Evolutionary conservation across 2,888 invertebrate genomes (phyloP).

Genomic region (Hemaris fuciformis): DNA sequence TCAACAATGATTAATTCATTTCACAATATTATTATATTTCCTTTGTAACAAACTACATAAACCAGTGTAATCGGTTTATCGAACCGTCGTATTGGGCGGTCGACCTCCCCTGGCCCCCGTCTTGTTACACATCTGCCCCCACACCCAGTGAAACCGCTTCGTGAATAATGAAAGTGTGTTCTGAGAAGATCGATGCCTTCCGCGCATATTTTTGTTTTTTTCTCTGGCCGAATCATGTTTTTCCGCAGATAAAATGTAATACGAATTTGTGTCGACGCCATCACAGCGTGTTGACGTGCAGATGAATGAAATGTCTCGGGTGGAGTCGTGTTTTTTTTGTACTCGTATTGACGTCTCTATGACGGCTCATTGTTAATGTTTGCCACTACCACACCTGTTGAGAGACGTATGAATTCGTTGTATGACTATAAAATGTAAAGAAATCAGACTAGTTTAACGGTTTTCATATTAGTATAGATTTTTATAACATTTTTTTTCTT

Average conservation of each 20-base stretch:
- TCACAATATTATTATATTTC: not conserved
- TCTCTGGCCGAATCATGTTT: slow-evolving; percentile 13
- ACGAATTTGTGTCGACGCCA: not conserved
- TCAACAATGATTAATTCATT: not conserved
- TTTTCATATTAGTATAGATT: too few species aligned
- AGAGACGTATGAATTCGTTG: too few species aligned
- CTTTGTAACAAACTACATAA: not conserved
- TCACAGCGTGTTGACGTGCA: not conserved
- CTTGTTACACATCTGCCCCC: not conserved
- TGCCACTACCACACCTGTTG: too few species aligned
- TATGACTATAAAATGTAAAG: too few species aligned
- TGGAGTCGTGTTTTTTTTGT: not conserved
- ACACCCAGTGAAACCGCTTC: slow-evolving; percentile 9
- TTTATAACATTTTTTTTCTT: too few species aligned
- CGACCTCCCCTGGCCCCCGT: not conserved
- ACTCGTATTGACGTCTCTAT: not conserved
- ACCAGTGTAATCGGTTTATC: not conserved
- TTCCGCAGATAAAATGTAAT: slow-evolving; percentile 15
- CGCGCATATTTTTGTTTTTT: slow-evolving; percentile 16
- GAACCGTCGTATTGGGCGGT: not conserved
- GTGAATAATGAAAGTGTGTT: slow-evolving; percentile 28
- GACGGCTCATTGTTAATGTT: not conserved
- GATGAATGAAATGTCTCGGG: not conserved
- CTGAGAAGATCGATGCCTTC: slow-evolving; percentile 19
- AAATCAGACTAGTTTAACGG: too few species aligned